Conservation (phyloP, 1,140 invertebrate genomes). For the Popillia japonica region DNA sequence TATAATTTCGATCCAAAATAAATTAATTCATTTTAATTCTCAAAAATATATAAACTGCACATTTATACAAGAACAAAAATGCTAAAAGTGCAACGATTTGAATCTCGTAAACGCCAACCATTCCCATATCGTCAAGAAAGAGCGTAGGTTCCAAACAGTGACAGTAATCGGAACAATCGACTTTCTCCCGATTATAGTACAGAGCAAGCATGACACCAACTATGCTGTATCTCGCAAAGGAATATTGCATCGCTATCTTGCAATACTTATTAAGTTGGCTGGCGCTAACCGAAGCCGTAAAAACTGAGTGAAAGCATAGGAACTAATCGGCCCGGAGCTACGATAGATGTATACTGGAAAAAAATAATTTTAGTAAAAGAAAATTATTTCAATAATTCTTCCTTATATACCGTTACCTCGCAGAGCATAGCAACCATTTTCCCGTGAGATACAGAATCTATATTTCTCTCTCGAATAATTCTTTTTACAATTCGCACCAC, state of each 20-base stretch:
- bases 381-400: neutral
- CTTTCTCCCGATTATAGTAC: neutral
- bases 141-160: neutral
- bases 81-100: neutral
- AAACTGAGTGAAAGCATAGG: neutral
- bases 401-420: neutral
- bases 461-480: no score
- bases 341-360: neutral
- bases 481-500: no score
- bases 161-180: neutral
- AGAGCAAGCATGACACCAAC: neutral
- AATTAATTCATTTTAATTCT: neutral
- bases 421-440: neutral
- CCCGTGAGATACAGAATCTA: conserved; percentile 6
- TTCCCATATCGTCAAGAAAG: neutral
- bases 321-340: neutral
- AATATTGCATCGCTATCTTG: neutral
- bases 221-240: neutral
- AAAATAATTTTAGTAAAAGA: neutral
- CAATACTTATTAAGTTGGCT: neutral
- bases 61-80: neutral
- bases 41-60: neutral
- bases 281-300: conserved; percentile 4
- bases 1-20: neutral
- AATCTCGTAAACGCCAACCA: neutral